phyloP scores from a whole-genome alignment of 1,140 invertebrate species.

The Leptoteleia sp. region DNA sequence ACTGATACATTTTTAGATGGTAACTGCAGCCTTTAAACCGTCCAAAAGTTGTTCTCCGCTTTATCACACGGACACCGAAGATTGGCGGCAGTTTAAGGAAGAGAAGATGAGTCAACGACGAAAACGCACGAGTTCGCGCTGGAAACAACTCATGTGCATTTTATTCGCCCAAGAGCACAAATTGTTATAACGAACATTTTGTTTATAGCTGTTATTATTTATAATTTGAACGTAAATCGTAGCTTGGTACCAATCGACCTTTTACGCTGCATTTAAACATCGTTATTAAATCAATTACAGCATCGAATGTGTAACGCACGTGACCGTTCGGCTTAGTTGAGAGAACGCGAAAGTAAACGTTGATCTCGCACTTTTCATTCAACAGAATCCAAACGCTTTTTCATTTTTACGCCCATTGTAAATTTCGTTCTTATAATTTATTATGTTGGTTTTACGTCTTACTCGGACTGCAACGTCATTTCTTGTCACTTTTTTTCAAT shows the following conservation, averaged over 20 bases:
- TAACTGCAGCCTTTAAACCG: slow-evolving; percentile 78
- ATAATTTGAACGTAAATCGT: slow-evolving; percentile 9
- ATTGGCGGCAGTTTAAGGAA: slow-evolving; percentile 78
- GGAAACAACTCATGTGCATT: slow-evolving; percentile 72
- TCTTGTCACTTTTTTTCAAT: too few species aligned
- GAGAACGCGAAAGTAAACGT: slow-evolving; percentile 24
- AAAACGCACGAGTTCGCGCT: slow-evolving; percentile 68
- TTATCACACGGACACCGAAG: slow-evolving; percentile 68
- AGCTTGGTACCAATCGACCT: slow-evolving; percentile 12
- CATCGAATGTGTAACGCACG: slow-evolving; percentile 16
- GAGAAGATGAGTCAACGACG: slow-evolving; percentile 68
- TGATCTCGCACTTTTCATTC: slow-evolving; percentile 23
- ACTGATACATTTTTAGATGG: slow-evolving; percentile 73
- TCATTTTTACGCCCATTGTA: background rate
- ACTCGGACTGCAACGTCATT: too few species aligned
- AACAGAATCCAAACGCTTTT: background rate
- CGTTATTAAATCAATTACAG: slow-evolving; percentile 18
- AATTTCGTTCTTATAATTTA: too few species aligned
- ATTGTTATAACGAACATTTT: slow-evolving; percentile 27
- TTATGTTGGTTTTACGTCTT: too few species aligned
- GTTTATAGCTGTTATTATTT: slow-evolving; percentile 19
- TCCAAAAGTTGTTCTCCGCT: slow-evolving; percentile 82
- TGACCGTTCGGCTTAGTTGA: slow-evolving; percentile 18
- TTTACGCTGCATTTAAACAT: slow-evolving; percentile 27
- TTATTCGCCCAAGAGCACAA: slow-evolving; percentile 72